Evolutionary conservation across 2,888 invertebrate species (phyloP).

Genomic region (Carpatolechia fugitivella): DNA sequence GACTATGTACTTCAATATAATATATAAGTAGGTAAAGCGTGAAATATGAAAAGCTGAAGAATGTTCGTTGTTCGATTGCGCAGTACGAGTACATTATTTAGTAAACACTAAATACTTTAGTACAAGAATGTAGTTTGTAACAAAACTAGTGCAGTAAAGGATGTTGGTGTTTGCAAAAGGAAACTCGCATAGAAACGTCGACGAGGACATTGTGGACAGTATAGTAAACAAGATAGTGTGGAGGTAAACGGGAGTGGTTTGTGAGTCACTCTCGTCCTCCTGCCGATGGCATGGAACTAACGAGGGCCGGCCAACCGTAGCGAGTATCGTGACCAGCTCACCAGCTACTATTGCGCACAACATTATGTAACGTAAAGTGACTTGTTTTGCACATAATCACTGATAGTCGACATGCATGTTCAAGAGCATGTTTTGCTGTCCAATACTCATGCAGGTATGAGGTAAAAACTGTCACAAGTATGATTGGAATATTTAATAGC

Average conservation of each 20-base stretch:
- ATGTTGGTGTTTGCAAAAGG: slow-evolving; percentile 2
- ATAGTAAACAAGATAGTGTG: slow-evolving; percentile 5
- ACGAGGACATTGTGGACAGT: background rate
- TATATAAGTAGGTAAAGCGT: too few relatives aligned
- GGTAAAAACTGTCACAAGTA: too few relatives aligned
- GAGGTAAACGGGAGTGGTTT: slow-evolving; percentile 33
- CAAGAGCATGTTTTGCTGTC: too few relatives aligned
- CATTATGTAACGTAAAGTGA: slow-evolving; percentile 10
- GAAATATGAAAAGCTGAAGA: background rate
- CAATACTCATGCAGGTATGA: too few relatives aligned
- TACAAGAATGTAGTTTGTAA: background rate
- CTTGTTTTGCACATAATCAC: slow-evolving; percentile 3
- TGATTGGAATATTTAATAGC: too few relatives aligned
- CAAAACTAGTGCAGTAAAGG: background rate
- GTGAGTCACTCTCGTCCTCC: slow-evolving; percentile 66
- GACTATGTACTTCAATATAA: background rate
- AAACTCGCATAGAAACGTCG: background rate
- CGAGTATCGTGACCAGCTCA: slow-evolving; percentile 58
- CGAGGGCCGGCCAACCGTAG: slow-evolving; percentile 51
- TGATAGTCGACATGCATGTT: background rate
- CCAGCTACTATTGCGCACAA: slow-evolving; percentile 38
- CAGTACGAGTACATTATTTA: too few relatives aligned
- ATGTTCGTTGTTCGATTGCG: background rate
- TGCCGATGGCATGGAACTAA: slow-evolving; percentile 56
- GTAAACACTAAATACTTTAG: background rate